Evolutionary conservation across 1,140 invertebrate genomes (phyloP), one percentile per base, ranked within the genome.

Genomic region (Vollenhovia emeryi): DNA sequence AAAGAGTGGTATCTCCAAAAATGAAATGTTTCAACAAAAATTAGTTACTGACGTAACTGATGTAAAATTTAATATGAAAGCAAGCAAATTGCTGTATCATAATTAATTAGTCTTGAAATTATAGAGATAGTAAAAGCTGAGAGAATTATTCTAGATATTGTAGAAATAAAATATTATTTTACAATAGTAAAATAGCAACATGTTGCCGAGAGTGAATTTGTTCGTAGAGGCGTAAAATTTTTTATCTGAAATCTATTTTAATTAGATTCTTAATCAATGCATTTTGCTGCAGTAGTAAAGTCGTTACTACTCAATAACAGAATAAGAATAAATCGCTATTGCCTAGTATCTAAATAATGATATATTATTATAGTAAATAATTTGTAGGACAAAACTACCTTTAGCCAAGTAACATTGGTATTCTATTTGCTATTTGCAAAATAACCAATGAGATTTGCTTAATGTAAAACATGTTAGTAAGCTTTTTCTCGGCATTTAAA

Each of bases 71-170:
- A 27, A 24, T 36, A n/a, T 24, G 6, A 73, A 73, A 55, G 6
- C 64, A 3, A 48, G n/a, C 21, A 71, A 73, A 36, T 57, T 0
- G n/a, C n/a, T 24, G 15, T 52, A 18, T 68, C 6, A 30, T 45
- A 66, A 66, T 68, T 6, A 66, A 18, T 69, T 69, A 69, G 9
- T 27, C n/a, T n/a, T n/a, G n/a, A n/a, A n/a, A n/a, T n/a, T n/a
- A n/a, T n/a, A n/a, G n/a, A n/a, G n/a, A n/a, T n/a, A n/a, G n/a
- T n/a, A n/a, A n/a, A n/a, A n/a, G n/a, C n/a, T n/a, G n/a, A n/a
- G n/a, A n/a, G n/a, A n/a, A n/a, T n/a, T n/a, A n/a, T n/a, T n/a
- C n/a, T n/a, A n/a, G 36, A 66, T 66, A n/a, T n/a, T 33, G 9
- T n/a, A 66, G 9, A 43, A 15, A 69, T 2, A 69, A 5, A 30